A percentile compares a stretch with the other conserved stretches of the same genome.
Evolutionary conservation across 2,113 vertebrate genomes (phyloP).

Genomic region (Dascyllus trimaculatus): DNA sequence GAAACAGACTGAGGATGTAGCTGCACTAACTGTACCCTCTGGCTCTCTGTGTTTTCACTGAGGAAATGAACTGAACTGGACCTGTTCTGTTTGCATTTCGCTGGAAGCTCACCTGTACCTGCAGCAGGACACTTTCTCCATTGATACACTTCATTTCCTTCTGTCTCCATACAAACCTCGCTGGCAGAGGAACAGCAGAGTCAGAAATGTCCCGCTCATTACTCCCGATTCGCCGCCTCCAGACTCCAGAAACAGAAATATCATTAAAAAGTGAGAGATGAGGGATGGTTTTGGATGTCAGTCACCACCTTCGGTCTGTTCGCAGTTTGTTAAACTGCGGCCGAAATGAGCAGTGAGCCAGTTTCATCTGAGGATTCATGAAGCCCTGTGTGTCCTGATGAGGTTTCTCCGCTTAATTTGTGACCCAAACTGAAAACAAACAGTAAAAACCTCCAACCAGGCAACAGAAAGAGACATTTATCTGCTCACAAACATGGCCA

Average conservation of each 20-base stretch:
- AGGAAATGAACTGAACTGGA: constrained; percentile 72
- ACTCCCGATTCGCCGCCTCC: constrained; percentile 24
- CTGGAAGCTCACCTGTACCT: constrained; percentile 72
- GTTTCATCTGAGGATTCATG: not conserved
- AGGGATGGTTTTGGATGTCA: constrained; percentile 24
- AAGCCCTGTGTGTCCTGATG: not conserved
- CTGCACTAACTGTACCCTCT: constrained; percentile 68
- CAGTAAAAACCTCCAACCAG: too few species aligned
- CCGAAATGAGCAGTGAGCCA: not conserved
- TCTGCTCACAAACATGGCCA: too few species aligned
- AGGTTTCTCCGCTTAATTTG: not conserved
- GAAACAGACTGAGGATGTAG: constrained; percentile 84
- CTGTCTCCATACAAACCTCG: constrained; percentile 47
- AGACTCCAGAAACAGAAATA: constrained; percentile 38
- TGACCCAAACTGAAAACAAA: too few species aligned
- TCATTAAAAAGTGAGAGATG: constrained; percentile 22
- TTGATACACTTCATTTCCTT: constrained; percentile 62
- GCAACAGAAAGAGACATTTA: too few species aligned
- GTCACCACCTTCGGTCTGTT: constrained; percentile 10
- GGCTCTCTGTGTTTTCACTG: constrained; percentile 50
- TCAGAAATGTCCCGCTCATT: constrained; percentile 51
- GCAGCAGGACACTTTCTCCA: constrained; percentile 67
- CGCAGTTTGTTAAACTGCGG: constrained; percentile 16
- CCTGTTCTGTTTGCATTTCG: constrained; percentile 63
- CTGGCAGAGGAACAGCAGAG: constrained; percentile 50